phyloP scores from a whole-genome alignment of 1,140 invertebrate genomes.

The Oryctes rhinoceros region DNA sequence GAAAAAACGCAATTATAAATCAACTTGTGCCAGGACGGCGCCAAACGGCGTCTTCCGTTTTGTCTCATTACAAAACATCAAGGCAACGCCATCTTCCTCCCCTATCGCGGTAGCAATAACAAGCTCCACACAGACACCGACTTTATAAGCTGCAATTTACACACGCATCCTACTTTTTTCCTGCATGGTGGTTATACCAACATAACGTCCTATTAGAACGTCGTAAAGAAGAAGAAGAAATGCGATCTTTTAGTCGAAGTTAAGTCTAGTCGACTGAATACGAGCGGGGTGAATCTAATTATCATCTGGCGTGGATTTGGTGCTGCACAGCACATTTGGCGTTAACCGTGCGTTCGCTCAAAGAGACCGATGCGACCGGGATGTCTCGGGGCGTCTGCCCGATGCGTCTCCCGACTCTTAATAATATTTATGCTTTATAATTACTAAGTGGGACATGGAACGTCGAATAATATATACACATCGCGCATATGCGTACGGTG shows the following conservation, averaged over 20 bases:
- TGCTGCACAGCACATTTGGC: slow-evolving; percentile 40
- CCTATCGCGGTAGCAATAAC: neutral
- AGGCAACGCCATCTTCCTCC: neutral
- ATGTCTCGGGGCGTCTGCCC: slow-evolving; percentile 21
- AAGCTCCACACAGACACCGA: neutral
- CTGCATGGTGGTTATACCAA: neutral
- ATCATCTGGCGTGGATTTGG: slow-evolving; percentile 12
- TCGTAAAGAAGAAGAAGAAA: too few relatives aligned
- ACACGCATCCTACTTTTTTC: slow-evolving; percentile 1
- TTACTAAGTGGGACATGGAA: slow-evolving; percentile 10
- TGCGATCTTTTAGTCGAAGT: neutral
- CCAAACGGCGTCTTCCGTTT: slow-evolving; percentile 1
- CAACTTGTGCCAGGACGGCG: neutral
- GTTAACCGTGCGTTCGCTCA: slow-evolving; percentile 39
- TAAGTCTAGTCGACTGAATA: neutral
- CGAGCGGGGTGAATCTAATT: slow-evolving; percentile 34
- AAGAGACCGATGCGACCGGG: slow-evolving; percentile 25
- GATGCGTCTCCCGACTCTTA: slow-evolving; percentile 13
- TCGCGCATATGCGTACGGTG: neutral
- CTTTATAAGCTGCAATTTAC: neutral
- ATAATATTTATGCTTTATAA: slow-evolving; percentile 20
- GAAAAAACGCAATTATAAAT: slow-evolving; percentile 11
- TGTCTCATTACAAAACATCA: slow-evolving; percentile 3
- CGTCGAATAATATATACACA: neutral
- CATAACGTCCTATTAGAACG: too few relatives aligned